Conservation (phyloP, 2,113 vertebrate species). For the Hepsetus odoe region DNA sequence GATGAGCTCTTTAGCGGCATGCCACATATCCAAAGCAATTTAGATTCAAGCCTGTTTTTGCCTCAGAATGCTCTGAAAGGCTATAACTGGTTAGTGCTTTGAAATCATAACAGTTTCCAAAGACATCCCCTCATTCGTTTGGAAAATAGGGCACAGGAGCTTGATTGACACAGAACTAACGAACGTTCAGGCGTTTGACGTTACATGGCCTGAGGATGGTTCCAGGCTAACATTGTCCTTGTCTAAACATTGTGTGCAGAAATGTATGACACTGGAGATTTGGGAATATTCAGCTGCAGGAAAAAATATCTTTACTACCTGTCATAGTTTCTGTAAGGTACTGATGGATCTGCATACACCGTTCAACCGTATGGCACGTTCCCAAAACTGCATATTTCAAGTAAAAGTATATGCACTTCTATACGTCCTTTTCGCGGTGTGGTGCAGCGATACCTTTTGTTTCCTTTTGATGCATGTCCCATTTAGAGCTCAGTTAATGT, state of each 20-base stretch:
- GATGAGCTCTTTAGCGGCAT: slow-evolving; percentile 1
- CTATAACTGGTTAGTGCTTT: neutral
- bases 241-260: slow-evolving; percentile 40
- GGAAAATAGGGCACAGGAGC: slow-evolving; percentile 3
- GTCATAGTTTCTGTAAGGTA: slow-evolving; percentile 16
- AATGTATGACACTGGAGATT: slow-evolving; percentile 34
- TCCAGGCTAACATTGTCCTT: slow-evolving; percentile 29
- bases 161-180: slow-evolving; percentile 36
- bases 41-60: neutral
- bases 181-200: slow-evolving; percentile 17
- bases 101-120: neutral
- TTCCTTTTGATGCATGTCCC: slow-evolving; percentile 45
- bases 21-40: neutral
- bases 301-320: slow-evolving; percentile 34
- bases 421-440: slow-evolving; percentile 25
- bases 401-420: slow-evolving; percentile 18
- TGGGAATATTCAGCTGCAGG: slow-evolving; percentile 19
- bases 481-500: slow-evolving; percentile 47
- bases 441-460: slow-evolving; percentile 26
- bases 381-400: slow-evolving; percentile 6
- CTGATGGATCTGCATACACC: slow-evolving; percentile 28
- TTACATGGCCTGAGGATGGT: slow-evolving; percentile 23
- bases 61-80: neutral
- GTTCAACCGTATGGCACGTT: neutral
- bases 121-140: neutral